phyloP scores from a whole-genome alignment of 2,113 vertebrate genomes.

The Clarias magur region DNA sequence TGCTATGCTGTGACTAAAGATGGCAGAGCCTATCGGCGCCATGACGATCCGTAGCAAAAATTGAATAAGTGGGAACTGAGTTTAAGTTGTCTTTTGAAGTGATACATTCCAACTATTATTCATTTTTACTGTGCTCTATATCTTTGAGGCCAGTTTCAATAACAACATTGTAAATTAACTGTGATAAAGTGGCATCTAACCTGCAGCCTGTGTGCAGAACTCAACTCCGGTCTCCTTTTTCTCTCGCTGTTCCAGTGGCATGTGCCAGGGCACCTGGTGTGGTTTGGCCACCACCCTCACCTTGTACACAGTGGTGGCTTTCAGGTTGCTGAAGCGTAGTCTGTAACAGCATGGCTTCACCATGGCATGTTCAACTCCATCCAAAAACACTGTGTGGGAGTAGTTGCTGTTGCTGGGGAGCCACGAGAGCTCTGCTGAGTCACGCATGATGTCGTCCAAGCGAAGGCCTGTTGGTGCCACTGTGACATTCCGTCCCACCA shows the following conservation, averaged over 20 bases:
- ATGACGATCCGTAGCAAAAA: too few relatives aligned
- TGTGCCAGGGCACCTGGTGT: constrained; percentile 97
- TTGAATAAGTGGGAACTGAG: too few relatives aligned
- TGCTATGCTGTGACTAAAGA: too few relatives aligned
- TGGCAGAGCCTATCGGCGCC: too few relatives aligned
- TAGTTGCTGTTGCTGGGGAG: constrained; percentile 97
- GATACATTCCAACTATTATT: neutral
- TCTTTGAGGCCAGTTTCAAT: neutral
- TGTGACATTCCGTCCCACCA: constrained; percentile 89
- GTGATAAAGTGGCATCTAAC: constrained; percentile 68
- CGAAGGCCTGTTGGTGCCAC: constrained; percentile 87
- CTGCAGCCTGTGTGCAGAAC: constrained; percentile 93
- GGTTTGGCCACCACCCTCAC: constrained; percentile 88
- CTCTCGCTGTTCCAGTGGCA: constrained; percentile 93
- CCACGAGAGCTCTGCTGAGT: constrained; percentile 92
- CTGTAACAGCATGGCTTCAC: constrained; percentile 83
- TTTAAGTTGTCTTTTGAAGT: neutral
- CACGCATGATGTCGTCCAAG: constrained; percentile 86
- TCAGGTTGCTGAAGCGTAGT: constrained; percentile 86
- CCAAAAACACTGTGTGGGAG: constrained; percentile 88
- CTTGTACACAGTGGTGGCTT: constrained; percentile 86
- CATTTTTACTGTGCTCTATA: too few relatives aligned
- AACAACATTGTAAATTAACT: neutral
- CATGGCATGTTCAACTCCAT: constrained; percentile 84
- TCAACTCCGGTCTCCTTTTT: constrained; percentile 89